Evolutionary conservation across 2,113 vertebrate genomes (phyloP), one percentile per base, ranked within the genome.

Genomic region (Heliornis fulica): DNA sequence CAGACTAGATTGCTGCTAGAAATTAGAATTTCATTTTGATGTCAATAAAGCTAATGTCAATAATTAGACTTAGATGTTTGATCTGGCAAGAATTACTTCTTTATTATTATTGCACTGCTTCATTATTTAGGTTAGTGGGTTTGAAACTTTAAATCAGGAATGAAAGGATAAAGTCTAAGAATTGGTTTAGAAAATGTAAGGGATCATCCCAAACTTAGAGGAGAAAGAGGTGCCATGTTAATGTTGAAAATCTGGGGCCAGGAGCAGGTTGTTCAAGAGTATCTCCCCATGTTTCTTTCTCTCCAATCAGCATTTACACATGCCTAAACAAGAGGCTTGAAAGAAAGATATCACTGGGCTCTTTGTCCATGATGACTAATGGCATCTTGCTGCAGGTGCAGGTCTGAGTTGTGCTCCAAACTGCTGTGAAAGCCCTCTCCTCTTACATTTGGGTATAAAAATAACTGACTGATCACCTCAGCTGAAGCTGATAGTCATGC

Each of bases 1-100:
- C 25, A 34, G 5, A 10, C 34, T 72, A 45, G 72, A 66, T 82
- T 81, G 72, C 82, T 96, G 91, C 87, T 82, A 19, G 94, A 94
- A 92, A 88, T 87, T 72, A 84, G 82, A 92, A 96, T 93, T 96
- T 92, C 66, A 54, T 89, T 91, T 38, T 87, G 79, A 79, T 92
- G 83, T 56, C 3, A 7, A 72, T 56, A 64, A 94, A 93, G 50
- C 38, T 91, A 76, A 75, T 93, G 91, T 83, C 75, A 82, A 84
- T 94, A 96, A 97, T 96, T 96, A 95, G 82, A 28, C 81, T 86
- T 76, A 70, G 80, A 34, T 91, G 43, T 93, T 95, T 95, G 48
- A 46, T 80, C 40, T 56, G 66, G 46, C 31, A 76, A 89, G 63
- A 74, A 34, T 61, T 66, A 79, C 36, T 81, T 53, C 40, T 87